Evolutionary conservation across 2,888 invertebrate species (phyloP), one percentile per base, ranked within the genome.

Genomic region (Campaea margaritaria): DNA sequence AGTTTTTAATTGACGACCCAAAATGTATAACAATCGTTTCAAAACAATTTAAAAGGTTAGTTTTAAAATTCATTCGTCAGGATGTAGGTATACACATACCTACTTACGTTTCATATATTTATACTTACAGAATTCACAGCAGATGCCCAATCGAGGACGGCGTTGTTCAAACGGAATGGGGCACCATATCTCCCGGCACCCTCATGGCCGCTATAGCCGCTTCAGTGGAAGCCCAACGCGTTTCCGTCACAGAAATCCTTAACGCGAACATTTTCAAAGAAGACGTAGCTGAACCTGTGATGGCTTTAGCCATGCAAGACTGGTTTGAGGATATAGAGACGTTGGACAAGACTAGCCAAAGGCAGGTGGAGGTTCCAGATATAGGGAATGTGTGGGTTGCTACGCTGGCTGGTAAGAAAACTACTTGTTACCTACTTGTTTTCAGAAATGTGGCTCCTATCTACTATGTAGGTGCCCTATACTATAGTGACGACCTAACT

Each of bases 91-190:
- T n/a, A n/a, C n/a, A 5, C 21, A 2, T 21, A 21, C 3, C 3
- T 21, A 21, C 21, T 3, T 21, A 21, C 21, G 5, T 41, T 15
- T 13, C 10, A 14, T n/a, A 27, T 42, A 42, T 11, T 43, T 81
- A 45, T 42, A 42, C n/a, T 43, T 81, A 45, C 74, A 91, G 92
- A 69, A 75, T 85, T 21, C 72, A 76, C 52, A 93, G 93, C 70
- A 79, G 92, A 69, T 95, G 95, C 75, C 95, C 95, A 0, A 88
- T 94, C 60, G 95, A 95, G 86, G 90, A 93, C 36, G 96, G 96
- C 0, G 94, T 95, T 0, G 85, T 96, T 10, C 89, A 93, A 74
- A 94, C 95, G 0, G 86, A 91, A 3, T 95, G 93, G 92, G 95
- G 95, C 2, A 91, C 94, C 0, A 78, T 95, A 63, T 87, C 95